Evolutionary conservation across 2,113 vertebrate genomes (phyloP), one percentile per base, ranked within the genome.

Genomic region (Ia io): DNA sequence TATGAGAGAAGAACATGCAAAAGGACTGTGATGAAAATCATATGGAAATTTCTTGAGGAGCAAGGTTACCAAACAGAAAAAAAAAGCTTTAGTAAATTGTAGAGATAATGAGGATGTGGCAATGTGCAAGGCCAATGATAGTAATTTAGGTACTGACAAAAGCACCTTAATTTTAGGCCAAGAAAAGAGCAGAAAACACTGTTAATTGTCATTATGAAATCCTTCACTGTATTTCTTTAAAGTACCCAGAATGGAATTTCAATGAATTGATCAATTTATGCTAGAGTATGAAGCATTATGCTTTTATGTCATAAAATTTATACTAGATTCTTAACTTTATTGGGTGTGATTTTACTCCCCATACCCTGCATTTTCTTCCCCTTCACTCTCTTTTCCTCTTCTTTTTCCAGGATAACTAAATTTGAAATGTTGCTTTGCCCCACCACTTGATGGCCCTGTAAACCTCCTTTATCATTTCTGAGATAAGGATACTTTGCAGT

Each of bases 391-490:
- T 30, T 76, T 76, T 8, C 5, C 70, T 9, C 42, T 49, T 73
- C 13, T 47, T 51, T 49, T 80, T 44, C 11, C 14, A 30, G 35
- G 53, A 37, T 56, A 30, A 53, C 20, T 53, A 35, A 22, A 63
- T 84, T 93, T 70, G 79, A 69, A 80, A 30, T 44, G 16, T 89
- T 93, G 67, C n/a, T 14, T 44, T 74, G 74, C 28, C n/a, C 13
- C 4, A 30, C 18, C 11, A 9, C 25, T 37, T 40, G 69, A 77
- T 22, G 7, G 28, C 59, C 20, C 32, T 25, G 32, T 80, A 74
- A 76, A 70, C 32, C 40, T 77, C 65, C 56, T 56, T 95, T 92
- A 80, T 61, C 22, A 71, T 92, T 93, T 87, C 65, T 49, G 73
- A 85, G 42, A 63, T 77, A 63, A 95, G 84, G n/a, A 71, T 76